Percentiles rank a stretch among this genome's conserved stretches.
Evolutionary conservation across 2,113 vertebrate genomes (phyloP).

Genomic region (Syngnathoides biaculeatus): DNA sequence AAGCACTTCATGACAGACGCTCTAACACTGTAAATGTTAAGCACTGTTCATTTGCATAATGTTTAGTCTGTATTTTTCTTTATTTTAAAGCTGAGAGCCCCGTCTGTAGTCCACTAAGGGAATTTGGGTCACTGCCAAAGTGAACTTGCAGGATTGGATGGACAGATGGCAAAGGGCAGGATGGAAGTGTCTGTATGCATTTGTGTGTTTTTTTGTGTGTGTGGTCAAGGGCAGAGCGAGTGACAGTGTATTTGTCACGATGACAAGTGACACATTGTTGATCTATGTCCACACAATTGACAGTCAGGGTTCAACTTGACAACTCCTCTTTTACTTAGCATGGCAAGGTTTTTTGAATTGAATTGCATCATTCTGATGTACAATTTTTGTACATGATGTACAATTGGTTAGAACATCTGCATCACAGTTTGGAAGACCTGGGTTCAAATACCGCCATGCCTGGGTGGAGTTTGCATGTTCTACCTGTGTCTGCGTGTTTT

Average conservation of each 20-base stretch:
- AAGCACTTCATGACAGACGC: neutral
- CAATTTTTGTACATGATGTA: no score
- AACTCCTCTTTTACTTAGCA: neutral
- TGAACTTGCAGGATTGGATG: slow-evolving; percentile 14
- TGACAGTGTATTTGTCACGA: slow-evolving; percentile 11
- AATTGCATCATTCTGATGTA: no score
- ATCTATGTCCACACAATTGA: slow-evolving; percentile 10
- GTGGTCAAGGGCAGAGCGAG: slow-evolving; percentile 16
- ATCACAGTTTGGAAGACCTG: no score
- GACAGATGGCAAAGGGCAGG: neutral
- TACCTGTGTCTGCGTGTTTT: no score
- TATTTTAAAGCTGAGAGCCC: slow-evolving; percentile 9
- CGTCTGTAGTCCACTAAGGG: slow-evolving; percentile 6
- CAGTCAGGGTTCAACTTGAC: neutral
- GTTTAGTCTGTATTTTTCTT: slow-evolving; percentile 8
- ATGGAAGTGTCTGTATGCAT: neutral
- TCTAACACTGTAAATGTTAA: neutral
- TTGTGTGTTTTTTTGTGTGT: slow-evolving; percentile 5
- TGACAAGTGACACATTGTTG: neutral
- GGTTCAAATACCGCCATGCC: no score
- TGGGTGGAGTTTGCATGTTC: no score
- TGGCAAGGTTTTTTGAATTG: no score
- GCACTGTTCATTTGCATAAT: neutral
- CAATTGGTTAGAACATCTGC: no score
- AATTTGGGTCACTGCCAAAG: slow-evolving; percentile 26